Evolutionary conservation across 2,797 vertebrate genomes (phyloP).

Genomic region (Anomalospiza imberbis): DNA sequence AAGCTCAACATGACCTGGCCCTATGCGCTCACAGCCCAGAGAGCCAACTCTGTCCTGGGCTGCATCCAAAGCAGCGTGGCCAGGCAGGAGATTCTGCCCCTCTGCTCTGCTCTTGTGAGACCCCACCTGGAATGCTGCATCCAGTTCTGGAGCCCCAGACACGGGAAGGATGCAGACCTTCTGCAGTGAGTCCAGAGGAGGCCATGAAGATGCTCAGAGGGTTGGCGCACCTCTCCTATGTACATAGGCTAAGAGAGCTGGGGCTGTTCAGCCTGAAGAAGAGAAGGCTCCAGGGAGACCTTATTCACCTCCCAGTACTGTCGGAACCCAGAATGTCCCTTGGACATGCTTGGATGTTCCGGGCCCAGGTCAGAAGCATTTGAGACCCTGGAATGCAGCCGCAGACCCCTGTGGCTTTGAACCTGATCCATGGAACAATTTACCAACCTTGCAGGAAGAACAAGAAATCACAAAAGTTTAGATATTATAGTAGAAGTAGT

Average conservation of each 20-base stretch:
- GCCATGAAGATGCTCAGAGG: neutral
- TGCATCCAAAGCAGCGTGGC: accelerated
- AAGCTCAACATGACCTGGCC: neutral
- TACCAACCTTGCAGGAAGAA: too few species aligned
- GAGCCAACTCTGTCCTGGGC: neutral
- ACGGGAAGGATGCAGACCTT: accelerated
- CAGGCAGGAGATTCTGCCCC: neutral
- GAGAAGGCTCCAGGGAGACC: neutral
- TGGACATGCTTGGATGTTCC: too few species aligned
- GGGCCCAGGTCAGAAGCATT: too few species aligned
- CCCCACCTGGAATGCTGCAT: neutral
- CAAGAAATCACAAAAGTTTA: too few species aligned
- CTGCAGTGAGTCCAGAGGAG: neutral
- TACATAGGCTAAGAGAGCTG: accelerated
- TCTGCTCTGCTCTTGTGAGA: neutral
- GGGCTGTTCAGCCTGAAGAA: neutral
- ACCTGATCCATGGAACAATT: too few species aligned
- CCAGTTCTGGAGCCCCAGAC: neutral
- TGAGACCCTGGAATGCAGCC: too few species aligned
- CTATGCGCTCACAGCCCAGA: accelerated
- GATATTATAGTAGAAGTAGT: too few species aligned
- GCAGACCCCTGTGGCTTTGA: too few species aligned
- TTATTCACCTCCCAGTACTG: neutral
- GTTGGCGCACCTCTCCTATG: neutral
- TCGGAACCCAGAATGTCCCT: too few species aligned